phyloP scores from a whole-genome alignment of 2,113 vertebrate species.

The Ammodytes marinus region DNA sequence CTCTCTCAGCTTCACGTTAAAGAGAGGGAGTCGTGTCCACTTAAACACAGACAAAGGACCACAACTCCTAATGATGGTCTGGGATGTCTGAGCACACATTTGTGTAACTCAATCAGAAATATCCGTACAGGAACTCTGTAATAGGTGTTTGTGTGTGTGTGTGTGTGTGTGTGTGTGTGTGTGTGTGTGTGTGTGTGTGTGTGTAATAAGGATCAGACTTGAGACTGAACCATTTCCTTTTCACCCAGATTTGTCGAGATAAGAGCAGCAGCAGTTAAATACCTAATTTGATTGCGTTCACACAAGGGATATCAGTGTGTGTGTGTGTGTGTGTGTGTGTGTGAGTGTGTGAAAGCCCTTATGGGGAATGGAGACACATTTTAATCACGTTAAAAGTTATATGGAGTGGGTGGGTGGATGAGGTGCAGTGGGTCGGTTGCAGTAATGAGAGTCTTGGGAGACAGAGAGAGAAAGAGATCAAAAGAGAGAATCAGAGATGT shows the following conservation, averaged over 20 bases:
- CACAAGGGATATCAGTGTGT: neutral
- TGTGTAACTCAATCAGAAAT: constrained; percentile 27
- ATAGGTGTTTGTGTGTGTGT: constrained; percentile 2
- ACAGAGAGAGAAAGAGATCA: constrained; percentile 11
- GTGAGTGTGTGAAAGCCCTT: constrained; percentile 16
- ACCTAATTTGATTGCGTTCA: constrained; percentile 24
- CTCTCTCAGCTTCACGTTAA: constrained; percentile 31
- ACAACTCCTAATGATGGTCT: constrained; percentile 5
- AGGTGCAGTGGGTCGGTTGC: neutral
- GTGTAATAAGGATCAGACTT: constrained; percentile 2
- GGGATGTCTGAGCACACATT: constrained; percentile 5
- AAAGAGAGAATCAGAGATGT: constrained; percentile 21
- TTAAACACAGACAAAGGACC: constrained; percentile 12
- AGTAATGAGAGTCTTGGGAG: constrained; percentile 38
- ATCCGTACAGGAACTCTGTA: constrained; percentile 24
- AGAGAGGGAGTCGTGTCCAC: constrained; percentile 15
- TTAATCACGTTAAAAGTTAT: constrained; percentile 12
- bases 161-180: neutral
- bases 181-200: neutral
- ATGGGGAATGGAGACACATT: neutral
- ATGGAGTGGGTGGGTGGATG: constrained; percentile 28
- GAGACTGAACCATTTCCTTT: constrained; percentile 6
- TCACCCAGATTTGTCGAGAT: constrained; percentile 8
- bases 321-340: constrained; percentile 19
- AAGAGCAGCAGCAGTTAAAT: constrained; percentile 22